A percentile compares a stretch with the other conserved stretches of the same genome.
These are phyloP conservation scores for Ridgeia piscesae DNA, from an alignment of 1,140 invertebrate genomes.

Conservation along the genomic window DNA sequence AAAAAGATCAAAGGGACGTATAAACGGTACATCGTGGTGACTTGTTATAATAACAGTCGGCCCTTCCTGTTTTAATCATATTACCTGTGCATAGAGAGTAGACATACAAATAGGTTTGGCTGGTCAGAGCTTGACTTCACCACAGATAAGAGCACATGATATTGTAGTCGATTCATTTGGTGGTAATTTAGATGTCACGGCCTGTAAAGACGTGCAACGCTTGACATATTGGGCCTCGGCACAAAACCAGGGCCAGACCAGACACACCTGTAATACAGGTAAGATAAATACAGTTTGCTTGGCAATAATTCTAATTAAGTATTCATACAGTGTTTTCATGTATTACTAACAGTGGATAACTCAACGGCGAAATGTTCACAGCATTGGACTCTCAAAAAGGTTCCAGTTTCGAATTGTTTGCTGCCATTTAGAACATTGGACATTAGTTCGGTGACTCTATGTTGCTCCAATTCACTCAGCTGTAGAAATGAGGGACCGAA, in stretches of 20 bases:
- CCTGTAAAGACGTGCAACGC: not conserved
- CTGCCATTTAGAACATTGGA: too few relatives aligned
- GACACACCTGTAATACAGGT: not conserved
- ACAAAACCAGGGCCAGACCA: not conserved
- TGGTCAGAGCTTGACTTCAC: not conserved
- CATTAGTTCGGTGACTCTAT: too few relatives aligned
- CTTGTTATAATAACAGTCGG: not conserved
- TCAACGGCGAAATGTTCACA: too few relatives aligned
- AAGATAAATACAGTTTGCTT: not conserved
- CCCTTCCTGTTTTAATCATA: not conserved
- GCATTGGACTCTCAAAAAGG: too few relatives aligned
- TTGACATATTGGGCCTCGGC: not conserved
- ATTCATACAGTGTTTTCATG: not conserved
- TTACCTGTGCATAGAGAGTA: too few relatives aligned
- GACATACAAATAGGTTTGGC: slow-evolving; percentile 3
- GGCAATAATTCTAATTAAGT: not conserved
- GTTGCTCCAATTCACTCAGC: too few relatives aligned
- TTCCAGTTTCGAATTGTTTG: too few relatives aligned
- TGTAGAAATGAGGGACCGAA: too few relatives aligned
- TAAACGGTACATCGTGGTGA: not conserved
- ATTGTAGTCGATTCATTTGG: not conserved
- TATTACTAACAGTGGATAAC: not conserved
- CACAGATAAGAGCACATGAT: not conserved
- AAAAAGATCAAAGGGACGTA: not conserved
- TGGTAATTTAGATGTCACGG: not conserved